Conservation (phyloP, 2,113 vertebrate genomes). For the Rhinoptilus africanus region DNA sequence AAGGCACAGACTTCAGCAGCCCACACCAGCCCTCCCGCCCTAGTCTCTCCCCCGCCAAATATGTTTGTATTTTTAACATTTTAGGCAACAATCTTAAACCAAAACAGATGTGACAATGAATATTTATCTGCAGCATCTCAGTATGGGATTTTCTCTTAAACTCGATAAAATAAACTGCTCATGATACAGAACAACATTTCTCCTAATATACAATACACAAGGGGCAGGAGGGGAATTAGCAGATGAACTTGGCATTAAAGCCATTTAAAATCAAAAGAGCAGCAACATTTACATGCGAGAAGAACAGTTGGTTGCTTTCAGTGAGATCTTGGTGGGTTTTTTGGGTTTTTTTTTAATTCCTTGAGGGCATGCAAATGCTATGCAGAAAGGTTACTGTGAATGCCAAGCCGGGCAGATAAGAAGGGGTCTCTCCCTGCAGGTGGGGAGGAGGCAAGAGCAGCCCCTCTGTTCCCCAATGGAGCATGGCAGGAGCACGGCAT, state of each 20-base stretch:
- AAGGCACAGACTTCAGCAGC: slow-evolving; percentile 16
- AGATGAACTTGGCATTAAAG: slow-evolving; percentile 60
- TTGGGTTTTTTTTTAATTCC: neutral
- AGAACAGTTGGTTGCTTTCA: slow-evolving; percentile 52
- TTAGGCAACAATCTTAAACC: slow-evolving; percentile 69
- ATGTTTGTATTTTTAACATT: slow-evolving; percentile 71
- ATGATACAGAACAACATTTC: slow-evolving; percentile 66
- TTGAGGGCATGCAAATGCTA: neutral
- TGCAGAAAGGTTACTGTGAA: neutral
- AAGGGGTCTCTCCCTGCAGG: neutral
- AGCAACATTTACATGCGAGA: slow-evolving; percentile 51
- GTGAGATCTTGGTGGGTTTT: neutral
- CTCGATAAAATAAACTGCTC: slow-evolving; percentile 69
- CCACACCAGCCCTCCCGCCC: neutral
- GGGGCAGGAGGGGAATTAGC: slow-evolving; percentile 64
- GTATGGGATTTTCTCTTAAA: slow-evolving; percentile 71
- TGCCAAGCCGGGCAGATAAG: neutral
- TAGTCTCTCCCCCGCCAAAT: slow-evolving; percentile 37
- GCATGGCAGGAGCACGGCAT: neutral
- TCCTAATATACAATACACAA: slow-evolving; percentile 59
- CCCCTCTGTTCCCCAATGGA: fast-evolving
- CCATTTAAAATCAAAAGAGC: slow-evolving; percentile 65
- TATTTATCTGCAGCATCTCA: slow-evolving; percentile 73
- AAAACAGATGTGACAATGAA: slow-evolving; percentile 73
- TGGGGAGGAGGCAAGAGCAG: neutral